Conservation (phyloP, 2,888 invertebrate species). For the Dryococelus australis region DNA sequence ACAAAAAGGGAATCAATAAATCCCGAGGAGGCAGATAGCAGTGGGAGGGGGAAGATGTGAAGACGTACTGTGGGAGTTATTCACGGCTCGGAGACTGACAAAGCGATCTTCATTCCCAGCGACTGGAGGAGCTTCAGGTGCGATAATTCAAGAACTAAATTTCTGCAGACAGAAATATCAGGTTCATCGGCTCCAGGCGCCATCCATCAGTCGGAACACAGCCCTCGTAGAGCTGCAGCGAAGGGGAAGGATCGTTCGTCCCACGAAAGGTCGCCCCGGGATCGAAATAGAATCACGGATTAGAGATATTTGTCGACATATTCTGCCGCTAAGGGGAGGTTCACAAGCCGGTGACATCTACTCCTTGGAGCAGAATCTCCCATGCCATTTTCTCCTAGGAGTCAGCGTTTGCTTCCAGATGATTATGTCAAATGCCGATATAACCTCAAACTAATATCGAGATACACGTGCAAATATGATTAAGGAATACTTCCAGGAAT, state of each 20-base stretch:
- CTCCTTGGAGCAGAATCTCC: neutral
- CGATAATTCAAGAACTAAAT: constrained; percentile 16
- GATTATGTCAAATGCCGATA: neutral
- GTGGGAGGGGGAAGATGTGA: neutral
- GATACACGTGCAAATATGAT: too few species aligned
- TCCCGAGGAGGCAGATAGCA: neutral
- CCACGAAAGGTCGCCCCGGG: neutral
- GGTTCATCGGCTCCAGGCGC: neutral
- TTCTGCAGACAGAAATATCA: neutral
- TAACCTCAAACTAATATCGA: too few species aligned
- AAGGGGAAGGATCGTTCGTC: neutral
- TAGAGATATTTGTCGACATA: constrained; percentile 5
- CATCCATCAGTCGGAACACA: neutral
- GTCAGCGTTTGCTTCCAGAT: neutral
- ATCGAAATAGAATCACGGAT: constrained; percentile 6
- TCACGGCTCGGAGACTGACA: neutral
- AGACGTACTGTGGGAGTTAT: neutral
- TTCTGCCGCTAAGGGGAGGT: neutral
- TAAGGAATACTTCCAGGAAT: too few species aligned
- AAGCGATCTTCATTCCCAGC: neutral
- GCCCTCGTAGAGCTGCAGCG: neutral
- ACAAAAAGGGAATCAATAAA: neutral
- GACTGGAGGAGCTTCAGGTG: neutral
- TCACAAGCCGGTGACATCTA: neutral
- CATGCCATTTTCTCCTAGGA: neutral